Percentiles rank a stretch among this genome's conserved stretches.
Evolutionary conservation across 2,797 vertebrate genomes (phyloP).

Genomic region (Lateolabrax maculatus): DNA sequence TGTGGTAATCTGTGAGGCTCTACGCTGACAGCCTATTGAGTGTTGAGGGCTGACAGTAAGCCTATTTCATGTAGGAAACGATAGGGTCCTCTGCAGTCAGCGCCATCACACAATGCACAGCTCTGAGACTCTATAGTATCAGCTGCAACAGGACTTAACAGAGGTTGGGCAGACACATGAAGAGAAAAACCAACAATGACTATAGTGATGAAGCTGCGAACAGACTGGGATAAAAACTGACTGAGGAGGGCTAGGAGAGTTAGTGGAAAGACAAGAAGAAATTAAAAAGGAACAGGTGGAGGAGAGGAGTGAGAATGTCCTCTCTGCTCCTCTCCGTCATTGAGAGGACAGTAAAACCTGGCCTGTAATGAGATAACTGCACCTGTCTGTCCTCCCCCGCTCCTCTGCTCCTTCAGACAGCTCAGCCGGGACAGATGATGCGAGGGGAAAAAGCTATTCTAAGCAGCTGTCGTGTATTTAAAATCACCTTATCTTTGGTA

Average conservation of each 20-base stretch:
- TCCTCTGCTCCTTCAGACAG: constrained; percentile 28
- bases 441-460: constrained; percentile 6
- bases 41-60: constrained; percentile 66
- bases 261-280: constrained; percentile 7
- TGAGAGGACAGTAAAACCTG: constrained; percentile 58
- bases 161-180: constrained; percentile 21
- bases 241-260: constrained; percentile 2
- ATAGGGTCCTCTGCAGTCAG: constrained; percentile 65
- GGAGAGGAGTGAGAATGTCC: constrained; percentile 37
- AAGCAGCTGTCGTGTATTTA: constrained; percentile 19
- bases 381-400: constrained; percentile 31
- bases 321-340: constrained; percentile 50
- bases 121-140: constrained; percentile 16
- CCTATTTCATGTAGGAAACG: constrained; percentile 61
- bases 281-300: constrained; percentile 43
- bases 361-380: constrained; percentile 51
- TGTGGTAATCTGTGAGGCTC: constrained; percentile 63
- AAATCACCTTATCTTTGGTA: not conserved
- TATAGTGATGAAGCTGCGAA: constrained; percentile 14
- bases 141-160: constrained; percentile 41
- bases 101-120: constrained; percentile 60
- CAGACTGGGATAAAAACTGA: not conserved
- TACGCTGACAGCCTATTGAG: constrained; percentile 62
- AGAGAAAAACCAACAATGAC: constrained; percentile 1
- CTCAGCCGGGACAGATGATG: constrained; percentile 29